Percentiles rank a stretch among this genome's conserved stretches.
Evolutionary conservation across 1,140 invertebrate genomes (phyloP).

Genomic region (Conus betulinus): DNA sequence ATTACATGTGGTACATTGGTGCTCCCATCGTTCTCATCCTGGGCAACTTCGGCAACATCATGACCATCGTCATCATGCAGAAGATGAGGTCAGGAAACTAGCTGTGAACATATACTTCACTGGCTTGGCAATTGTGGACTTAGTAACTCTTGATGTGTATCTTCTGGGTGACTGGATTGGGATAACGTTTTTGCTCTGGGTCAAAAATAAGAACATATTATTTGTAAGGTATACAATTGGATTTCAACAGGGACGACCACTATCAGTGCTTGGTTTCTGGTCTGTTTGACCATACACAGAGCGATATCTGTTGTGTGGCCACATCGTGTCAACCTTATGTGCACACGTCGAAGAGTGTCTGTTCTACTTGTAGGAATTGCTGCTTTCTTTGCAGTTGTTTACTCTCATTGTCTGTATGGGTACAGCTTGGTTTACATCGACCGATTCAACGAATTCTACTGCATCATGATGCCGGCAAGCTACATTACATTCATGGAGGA

Average conservation of each 20-base stretch:
- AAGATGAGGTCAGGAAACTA: background rate
- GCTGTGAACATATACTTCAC: background rate
- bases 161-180: background rate
- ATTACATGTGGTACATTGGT: too few species aligned
- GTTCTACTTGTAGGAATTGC: background rate
- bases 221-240: background rate
- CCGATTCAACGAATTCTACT: background rate
- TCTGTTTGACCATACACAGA: conserved; percentile 7
- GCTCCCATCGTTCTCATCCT: background rate
- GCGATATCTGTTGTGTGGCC: conserved; percentile 26
- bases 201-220: background rate
- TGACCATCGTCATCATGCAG: background rate
- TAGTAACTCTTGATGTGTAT: too few species aligned
- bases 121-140: background rate
- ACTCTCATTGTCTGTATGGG: background rate
- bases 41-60: background rate
- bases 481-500: background rate
- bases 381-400: background rate
- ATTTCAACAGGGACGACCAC: background rate
- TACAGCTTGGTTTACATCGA: background rate
- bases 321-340: conserved; percentile 11
- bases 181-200: background rate
- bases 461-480: background rate
- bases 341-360: background rate
- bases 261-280: conserved; percentile 15